These are phyloP conservation scores for Tetragonula carbonaria DNA, from an alignment of 2,888 invertebrate genomes.

Conservation along the genomic window DNA sequence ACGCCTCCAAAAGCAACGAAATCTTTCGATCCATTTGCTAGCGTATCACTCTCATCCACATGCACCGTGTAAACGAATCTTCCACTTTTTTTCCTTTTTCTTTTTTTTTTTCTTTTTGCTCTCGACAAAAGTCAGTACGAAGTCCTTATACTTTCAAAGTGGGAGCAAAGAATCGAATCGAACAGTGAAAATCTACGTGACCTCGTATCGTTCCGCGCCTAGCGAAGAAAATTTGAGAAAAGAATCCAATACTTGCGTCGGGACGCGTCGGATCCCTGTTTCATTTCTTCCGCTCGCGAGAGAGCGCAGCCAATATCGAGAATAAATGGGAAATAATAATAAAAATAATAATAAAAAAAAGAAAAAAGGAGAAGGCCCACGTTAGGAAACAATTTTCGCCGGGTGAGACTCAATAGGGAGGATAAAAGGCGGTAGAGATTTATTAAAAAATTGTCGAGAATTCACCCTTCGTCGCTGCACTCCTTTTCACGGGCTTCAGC, in stretches of 20 bases:
- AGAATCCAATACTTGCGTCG: not conserved
- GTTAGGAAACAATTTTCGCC: conserved; percentile 15
- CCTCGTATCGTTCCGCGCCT: not conserved
- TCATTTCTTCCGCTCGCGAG: not conserved
- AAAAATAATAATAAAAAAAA: no score
- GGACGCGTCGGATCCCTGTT: not conserved
- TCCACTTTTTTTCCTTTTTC: not conserved
- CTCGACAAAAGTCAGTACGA: no score
- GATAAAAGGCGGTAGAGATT: conserved; percentile 7
- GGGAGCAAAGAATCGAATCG: not conserved
- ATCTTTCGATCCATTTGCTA: not conserved
- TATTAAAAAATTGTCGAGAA: conserved; percentile 44
- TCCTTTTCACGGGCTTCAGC: not conserved
- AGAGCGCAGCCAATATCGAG: not conserved
- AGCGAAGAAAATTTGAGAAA: not conserved
- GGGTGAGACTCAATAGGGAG: no score
- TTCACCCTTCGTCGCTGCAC: not conserved
- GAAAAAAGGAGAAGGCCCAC: no score
- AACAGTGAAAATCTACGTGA: not conserved
- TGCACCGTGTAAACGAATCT: not conserved
- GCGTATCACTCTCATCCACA: not conserved
- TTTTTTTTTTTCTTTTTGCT: no score
- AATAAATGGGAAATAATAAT: not conserved
- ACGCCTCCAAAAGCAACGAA: not conserved
- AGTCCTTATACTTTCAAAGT: not conserved